A percentile compares a stretch with the other conserved stretches of the same genome.
These are phyloP conservation scores for Oophaga sylvatica DNA, from an alignment of 2,797 vertebrate genomes.

Conservation along the genomic window DNA sequence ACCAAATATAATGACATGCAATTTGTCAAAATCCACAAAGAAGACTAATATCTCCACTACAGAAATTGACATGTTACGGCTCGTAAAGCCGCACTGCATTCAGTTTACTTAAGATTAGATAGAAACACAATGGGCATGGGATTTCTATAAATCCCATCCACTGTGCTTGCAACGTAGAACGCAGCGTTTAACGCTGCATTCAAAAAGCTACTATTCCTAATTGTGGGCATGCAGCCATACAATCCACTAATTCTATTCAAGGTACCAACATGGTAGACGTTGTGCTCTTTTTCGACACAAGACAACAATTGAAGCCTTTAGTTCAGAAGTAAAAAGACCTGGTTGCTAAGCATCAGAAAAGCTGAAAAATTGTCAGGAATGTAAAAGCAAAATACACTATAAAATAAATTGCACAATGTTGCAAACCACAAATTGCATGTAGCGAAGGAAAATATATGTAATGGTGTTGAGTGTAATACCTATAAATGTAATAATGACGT, in stretches of 20 bases:
- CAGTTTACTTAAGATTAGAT: too few relatives aligned
- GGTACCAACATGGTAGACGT: constrained; percentile 35
- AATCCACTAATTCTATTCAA: constrained; percentile 23
- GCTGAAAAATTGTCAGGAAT: constrained; percentile 17
- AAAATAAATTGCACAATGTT: constrained; percentile 22
- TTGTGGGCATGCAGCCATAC: neutral
- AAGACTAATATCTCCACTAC: too few relatives aligned
- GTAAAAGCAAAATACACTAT: constrained; percentile 34
- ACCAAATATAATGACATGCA: too few relatives aligned
- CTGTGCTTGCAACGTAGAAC: too few relatives aligned
- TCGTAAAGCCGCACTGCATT: too few relatives aligned
- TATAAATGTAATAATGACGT: too few relatives aligned
- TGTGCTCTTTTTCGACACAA: constrained; percentile 44
- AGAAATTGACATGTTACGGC: too few relatives aligned
- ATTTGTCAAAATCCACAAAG: too few relatives aligned
- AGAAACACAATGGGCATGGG: too few relatives aligned
- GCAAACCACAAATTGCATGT: constrained; percentile 24
- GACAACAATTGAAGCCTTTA: constrained; percentile 43
- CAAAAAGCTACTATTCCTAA: too few relatives aligned
- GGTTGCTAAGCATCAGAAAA: constrained; percentile 50
- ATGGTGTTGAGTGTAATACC: neutral
- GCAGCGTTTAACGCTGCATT: too few relatives aligned
- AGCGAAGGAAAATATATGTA: neutral
- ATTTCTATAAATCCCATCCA: too few relatives aligned
- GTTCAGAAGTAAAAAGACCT: constrained; percentile 24